phyloP scores from a whole-genome alignment of 2,113 vertebrate species.

The Edolisoma coerulescens region DNA sequence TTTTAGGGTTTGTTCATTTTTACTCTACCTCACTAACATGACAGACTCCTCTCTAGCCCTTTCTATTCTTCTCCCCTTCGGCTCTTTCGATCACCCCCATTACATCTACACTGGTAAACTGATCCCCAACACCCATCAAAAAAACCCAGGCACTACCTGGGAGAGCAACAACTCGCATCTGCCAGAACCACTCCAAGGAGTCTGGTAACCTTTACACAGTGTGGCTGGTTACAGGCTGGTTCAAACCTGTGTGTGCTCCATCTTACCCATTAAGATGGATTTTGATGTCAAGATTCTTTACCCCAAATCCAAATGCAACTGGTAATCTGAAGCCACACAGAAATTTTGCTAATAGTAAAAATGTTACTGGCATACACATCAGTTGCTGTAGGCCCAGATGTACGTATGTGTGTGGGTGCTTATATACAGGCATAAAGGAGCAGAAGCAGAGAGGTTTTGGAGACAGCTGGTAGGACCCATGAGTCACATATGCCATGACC shows the following conservation, averaged over 20 bases:
- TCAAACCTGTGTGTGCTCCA: neutral
- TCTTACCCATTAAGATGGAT: neutral
- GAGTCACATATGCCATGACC: neutral
- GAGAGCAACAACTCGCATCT: accelerated
- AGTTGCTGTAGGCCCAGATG: neutral
- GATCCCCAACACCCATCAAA: accelerated
- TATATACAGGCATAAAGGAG: neutral
- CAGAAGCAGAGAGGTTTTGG: neutral
- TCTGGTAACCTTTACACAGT: accelerated
- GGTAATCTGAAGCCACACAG: neutral
- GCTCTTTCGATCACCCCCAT: neutral
- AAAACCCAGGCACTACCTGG: accelerated
- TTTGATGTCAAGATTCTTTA: neutral
- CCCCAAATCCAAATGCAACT: neutral
- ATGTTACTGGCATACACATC: neutral
- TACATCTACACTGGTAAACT: neutral
- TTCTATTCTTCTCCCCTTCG: neutral
- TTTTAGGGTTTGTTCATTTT: neutral
- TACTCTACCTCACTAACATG: neutral
- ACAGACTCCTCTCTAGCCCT: neutral
- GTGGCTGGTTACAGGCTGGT: neutral
- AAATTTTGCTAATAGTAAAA: neutral
- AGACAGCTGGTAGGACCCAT: neutral
- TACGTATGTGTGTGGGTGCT: accelerated
- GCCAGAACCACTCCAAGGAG: neutral